Base-by-base conservation (phyloP, 64 coral and sea anemone species). In the Actinia tenebrosa region DNA sequence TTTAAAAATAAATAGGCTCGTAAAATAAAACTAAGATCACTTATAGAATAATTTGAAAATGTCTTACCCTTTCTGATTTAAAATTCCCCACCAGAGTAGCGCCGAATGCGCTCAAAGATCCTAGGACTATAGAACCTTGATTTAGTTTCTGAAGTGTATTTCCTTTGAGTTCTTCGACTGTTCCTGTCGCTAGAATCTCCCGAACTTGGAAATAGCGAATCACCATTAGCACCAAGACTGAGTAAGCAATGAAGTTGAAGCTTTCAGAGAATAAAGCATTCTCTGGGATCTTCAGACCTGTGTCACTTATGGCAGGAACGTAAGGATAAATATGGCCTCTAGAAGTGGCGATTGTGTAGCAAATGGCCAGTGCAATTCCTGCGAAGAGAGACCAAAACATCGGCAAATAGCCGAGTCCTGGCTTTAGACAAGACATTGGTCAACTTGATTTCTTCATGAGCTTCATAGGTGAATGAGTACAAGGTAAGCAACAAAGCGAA, bases 141-240 rank as follows among this genome's bases (percentile, higher is more conserved):
- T 97, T 97, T 22, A 97, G 53, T 44, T 92, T 91, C 10, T 87
- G 62, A 45, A 97, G 45, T 18, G 87, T 79, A 8, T 77, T 60
- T n/a, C 89, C 88, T 82, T 97, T 87, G 7, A 84, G 80, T 3
- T 86, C 90, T 82, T 92, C 84, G 10, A 92, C 86, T 55, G 86
- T 47, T 77, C 90, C 64, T 27, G 86, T 87, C n/a, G 56, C 50
- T 7, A 92, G 58, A 11, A 86, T 84, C 58, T 92, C 79, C 19
- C 86, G 88, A 30, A 97, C 80, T 60, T 97, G 94, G 45, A 93
- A 92, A 86, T 88, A 97, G 1, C 94, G 94, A 79, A 93, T 87
- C 2, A 47, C 82, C 62, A 97, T 87, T 56, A 93, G 83, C 1
- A 97, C 52, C 25, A 91, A 11, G 20, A 86, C 86, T 30, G 82